A percentile compares a stretch with the other conserved stretches of the same genome.
phyloP scores from a whole-genome alignment of 2,888 invertebrate species.

The Antheraea yamamai region DNA sequence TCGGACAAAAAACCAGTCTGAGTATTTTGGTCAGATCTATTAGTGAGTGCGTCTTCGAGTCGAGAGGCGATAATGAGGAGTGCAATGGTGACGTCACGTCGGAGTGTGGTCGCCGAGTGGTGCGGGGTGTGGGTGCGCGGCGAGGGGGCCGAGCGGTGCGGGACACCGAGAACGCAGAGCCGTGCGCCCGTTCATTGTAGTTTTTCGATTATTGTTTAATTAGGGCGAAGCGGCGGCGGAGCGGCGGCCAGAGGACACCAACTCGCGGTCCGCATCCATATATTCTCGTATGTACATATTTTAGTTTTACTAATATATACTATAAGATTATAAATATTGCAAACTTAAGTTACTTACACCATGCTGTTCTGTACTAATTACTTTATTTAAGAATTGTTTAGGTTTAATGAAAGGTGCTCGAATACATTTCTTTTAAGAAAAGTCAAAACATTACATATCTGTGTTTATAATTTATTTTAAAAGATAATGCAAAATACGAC shows the following conservation, averaged over 20 bases:
- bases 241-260: constrained; percentile 71
- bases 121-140: constrained; percentile 34
- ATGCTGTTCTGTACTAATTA: not conserved
- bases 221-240: constrained; percentile 82
- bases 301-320: not conserved
- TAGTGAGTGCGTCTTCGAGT: constrained; percentile 66
- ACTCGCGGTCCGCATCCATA: constrained; percentile 59
- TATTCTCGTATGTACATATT: constrained; percentile 29
- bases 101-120: constrained; percentile 41
- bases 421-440: not conserved
- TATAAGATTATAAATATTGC: not conserved
- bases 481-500: no score
- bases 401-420: not conserved
- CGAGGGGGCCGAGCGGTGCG: constrained; percentile 43
- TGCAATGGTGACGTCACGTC: constrained; percentile 76
- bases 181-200: constrained; percentile 81
- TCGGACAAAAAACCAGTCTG: constrained; percentile 55
- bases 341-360: not conserved
- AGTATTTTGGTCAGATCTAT: constrained; percentile 60
- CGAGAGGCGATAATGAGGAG: constrained; percentile 79
- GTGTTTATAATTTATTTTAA: not conserved
- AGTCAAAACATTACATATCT: not conserved
- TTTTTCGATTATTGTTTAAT: constrained; percentile 83
- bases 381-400: not conserved
- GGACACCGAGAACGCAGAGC: constrained; percentile 70